Conservation (phyloP, 2,797 vertebrate species). For the Arrhamphus sclerolepis region DNA sequence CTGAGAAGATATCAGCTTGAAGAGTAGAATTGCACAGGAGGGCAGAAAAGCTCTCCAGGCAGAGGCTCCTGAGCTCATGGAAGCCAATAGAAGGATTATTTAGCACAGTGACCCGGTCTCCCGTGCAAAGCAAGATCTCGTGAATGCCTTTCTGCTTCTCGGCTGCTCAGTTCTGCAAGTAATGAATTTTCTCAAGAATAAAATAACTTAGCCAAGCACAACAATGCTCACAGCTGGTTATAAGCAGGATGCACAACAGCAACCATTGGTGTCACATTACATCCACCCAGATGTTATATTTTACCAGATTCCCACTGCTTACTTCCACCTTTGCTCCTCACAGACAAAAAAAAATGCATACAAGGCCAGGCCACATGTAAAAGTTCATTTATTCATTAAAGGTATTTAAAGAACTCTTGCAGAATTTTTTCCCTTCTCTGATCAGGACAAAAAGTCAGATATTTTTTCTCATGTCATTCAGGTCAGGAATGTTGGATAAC, state of each 20-base stretch:
- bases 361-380: slow-evolving; percentile 42
- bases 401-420: slow-evolving; percentile 19
- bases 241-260: slow-evolving; percentile 10
- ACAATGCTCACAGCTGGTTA: neutral
- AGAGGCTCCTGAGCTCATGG: no score
- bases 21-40: no score
- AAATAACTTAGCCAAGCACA: neutral
- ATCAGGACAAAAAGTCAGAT: slow-evolving; percentile 31
- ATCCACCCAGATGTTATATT: slow-evolving; percentile 23
- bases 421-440: slow-evolving; percentile 15
- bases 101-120: no score
- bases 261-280: slow-evolving; percentile 21
- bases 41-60: no score
- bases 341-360: slow-evolving; percentile 66
- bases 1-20: no score
- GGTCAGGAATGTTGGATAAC: slow-evolving; percentile 68
- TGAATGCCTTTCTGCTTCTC: no score
- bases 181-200: no score
- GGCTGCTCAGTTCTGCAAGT: no score
- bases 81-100: no score
- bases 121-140: no score
- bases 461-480: slow-evolving; percentile 54
- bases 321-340: slow-evolving; percentile 58
- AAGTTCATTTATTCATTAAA: no score
- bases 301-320: slow-evolving; percentile 52